A percentile compares a stretch with the other conserved stretches of the same genome.
These are phyloP conservation scores for Dissostichus mawsoni DNA, from an alignment of 2,113 vertebrate genomes.

Conservation along the genomic window DNA sequence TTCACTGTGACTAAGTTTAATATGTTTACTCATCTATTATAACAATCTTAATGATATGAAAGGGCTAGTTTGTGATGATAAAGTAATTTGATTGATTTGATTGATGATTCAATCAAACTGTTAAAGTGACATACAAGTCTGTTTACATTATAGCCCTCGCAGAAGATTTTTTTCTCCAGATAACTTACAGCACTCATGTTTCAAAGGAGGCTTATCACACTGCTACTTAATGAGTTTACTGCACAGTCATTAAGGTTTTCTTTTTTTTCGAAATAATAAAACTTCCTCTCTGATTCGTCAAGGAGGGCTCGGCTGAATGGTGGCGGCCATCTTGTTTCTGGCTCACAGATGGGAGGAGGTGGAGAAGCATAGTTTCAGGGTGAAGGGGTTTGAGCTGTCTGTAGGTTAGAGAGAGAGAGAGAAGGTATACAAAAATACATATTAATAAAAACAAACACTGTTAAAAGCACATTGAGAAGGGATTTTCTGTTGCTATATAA, in stretches of 20 bases:
- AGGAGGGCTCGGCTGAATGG: neutral
- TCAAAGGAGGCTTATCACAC: neutral
- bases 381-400: constrained; percentile 65
- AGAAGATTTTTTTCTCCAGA: neutral
- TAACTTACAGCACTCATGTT: constrained; percentile 5
- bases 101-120: neutral
- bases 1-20: neutral
- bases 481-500: too few species aligned
- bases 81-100: neutral
- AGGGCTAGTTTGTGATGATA: neutral
- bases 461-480: neutral
- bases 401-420: constrained; percentile 27
- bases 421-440: neutral
- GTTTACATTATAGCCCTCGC: neutral
- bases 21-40: neutral
- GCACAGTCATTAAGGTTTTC: neutral
- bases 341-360: constrained; percentile 66
- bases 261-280: neutral
- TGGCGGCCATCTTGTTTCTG: constrained; percentile 7
- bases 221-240: neutral
- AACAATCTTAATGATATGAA: neutral
- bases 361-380: constrained; percentile 72
- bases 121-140: neutral
- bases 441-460: neutral
- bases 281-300: neutral